Conservation (phyloP, 2,888 invertebrate genomes). For the Malthinus flaveolus region DNA sequence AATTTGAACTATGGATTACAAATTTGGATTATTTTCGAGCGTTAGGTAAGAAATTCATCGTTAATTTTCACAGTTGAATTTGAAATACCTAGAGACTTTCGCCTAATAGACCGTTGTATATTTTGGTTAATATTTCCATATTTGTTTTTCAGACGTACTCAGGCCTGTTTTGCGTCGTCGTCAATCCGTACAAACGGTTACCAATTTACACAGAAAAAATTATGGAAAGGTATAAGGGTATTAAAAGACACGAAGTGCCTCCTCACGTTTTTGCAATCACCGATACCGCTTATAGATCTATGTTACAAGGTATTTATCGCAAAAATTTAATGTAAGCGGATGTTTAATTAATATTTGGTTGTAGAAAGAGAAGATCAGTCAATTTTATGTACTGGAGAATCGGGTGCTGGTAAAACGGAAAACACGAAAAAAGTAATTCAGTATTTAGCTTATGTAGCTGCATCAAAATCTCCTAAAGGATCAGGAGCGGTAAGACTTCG, state of each 20-base stretch:
- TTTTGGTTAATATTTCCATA: constrained; percentile 27
- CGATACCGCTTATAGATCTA: constrained; percentile 97
- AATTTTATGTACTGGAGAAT: constrained; percentile 98
- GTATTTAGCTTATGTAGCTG: constrained; percentile 98
- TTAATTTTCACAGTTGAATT: too few relatives aligned
- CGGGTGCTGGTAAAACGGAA: constrained; percentile 99
- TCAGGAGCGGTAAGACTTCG: constrained; percentile 78
- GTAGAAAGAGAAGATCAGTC: constrained; percentile 99
- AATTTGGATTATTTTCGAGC: too few relatives aligned
- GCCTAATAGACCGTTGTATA: background rate
- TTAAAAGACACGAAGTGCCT: constrained; percentile 98
- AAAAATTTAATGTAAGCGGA: background rate
- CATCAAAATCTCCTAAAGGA: constrained; percentile 92
- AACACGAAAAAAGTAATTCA: constrained; percentile 99
- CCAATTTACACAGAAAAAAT: constrained; percentile 99
- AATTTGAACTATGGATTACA: too few relatives aligned
- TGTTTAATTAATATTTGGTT: constrained; percentile 43
- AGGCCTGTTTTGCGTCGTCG: constrained; percentile 99
- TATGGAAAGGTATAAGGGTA: constrained; percentile 99
- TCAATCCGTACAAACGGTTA: constrained; percentile 98
- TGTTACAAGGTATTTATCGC: constrained; percentile 88
- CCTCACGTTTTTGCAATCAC: constrained; percentile 99
- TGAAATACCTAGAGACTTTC: background rate
- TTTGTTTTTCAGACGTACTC: constrained; percentile 90
- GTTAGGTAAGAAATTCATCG: too few relatives aligned